These are phyloP conservation scores for Plagiodera versicolora DNA, from an alignment of 2,888 invertebrate genomes.

Conservation along the genomic window DNA sequence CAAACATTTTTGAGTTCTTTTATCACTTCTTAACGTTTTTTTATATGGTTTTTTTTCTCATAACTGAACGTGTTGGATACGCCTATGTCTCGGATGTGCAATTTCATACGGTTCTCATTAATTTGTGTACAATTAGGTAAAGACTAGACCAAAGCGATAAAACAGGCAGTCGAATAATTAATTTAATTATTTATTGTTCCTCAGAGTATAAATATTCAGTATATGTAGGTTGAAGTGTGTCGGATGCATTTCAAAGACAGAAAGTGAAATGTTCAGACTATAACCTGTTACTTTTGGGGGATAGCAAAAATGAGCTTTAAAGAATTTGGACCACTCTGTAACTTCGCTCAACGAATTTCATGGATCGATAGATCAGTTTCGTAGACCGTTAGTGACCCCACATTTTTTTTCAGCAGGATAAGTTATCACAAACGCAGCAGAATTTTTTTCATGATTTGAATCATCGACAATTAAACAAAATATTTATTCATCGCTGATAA, in stretches of 20 bases:
- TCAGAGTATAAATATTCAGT: background rate
- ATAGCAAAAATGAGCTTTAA: no score
- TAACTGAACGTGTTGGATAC: background rate
- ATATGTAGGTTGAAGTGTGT: no score
- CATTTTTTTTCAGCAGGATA: background rate
- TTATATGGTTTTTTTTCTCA: no score
- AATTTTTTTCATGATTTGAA: no score
- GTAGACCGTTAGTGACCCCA: background rate
- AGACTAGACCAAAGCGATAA: slow-evolving; percentile 1
- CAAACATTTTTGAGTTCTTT: no score
- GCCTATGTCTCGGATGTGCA: slow-evolving; percentile 2
- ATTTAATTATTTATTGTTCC: background rate
- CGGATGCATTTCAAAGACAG: no score
- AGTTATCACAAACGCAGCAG: background rate
- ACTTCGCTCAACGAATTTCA: slow-evolving; percentile 5
- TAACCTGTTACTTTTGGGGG: no score
- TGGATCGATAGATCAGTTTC: background rate
- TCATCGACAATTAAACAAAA: no score
- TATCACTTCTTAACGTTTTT: no score
- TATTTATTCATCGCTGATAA: no score
- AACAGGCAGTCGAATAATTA: slow-evolving; percentile 5
- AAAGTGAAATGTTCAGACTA: no score
- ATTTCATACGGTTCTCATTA: slow-evolving; percentile 1
- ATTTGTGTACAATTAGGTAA: slow-evolving; percentile 12
- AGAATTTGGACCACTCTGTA: no score